These are phyloP conservation scores for Ramphastos sulfuratus DNA, from an alignment of 2,113 vertebrate genomes.

Conservation along the genomic window DNA sequence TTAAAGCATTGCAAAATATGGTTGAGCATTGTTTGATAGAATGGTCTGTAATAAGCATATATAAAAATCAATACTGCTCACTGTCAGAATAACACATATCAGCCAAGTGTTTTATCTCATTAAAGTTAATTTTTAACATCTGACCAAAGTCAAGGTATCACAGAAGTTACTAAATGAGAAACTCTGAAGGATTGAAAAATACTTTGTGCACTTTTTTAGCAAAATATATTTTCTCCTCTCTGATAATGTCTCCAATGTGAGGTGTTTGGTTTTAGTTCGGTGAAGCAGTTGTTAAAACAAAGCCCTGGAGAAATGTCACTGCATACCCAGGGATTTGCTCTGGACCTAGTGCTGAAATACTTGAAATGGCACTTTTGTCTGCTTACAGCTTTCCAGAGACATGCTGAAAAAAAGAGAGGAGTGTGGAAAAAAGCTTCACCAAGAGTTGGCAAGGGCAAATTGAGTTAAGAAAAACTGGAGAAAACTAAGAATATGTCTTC, in stretches of 20 bases:
- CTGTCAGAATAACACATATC: neutral
- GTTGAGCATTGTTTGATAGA: neutral
- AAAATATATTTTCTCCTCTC: neutral
- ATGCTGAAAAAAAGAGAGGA: neutral
- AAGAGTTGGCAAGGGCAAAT: neutral
- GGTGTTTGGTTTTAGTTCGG: neutral
- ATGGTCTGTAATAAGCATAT: neutral
- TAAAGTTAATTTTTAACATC: neutral
- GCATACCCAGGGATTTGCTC: neutral
- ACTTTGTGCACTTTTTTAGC: neutral
- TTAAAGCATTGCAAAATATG: neutral
- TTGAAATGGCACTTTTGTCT: neutral
- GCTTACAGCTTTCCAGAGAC: neutral
- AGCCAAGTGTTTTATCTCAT: neutral
- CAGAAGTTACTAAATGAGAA: neutral
- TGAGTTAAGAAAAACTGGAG: neutral
- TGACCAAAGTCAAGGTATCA: neutral
- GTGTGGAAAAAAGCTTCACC: neutral
- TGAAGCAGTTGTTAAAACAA: neutral
- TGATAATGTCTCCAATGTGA: neutral
- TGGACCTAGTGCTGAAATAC: neutral
- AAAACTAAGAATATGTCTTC: neutral
- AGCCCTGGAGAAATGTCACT: neutral
- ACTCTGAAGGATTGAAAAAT: neutral
- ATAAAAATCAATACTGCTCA: neutral